Percentiles rank a stretch among this genome's conserved stretches.
phyloP scores from a whole-genome alignment of 2,797 vertebrate genomes.

The Rhodeus uyekii region DNA sequence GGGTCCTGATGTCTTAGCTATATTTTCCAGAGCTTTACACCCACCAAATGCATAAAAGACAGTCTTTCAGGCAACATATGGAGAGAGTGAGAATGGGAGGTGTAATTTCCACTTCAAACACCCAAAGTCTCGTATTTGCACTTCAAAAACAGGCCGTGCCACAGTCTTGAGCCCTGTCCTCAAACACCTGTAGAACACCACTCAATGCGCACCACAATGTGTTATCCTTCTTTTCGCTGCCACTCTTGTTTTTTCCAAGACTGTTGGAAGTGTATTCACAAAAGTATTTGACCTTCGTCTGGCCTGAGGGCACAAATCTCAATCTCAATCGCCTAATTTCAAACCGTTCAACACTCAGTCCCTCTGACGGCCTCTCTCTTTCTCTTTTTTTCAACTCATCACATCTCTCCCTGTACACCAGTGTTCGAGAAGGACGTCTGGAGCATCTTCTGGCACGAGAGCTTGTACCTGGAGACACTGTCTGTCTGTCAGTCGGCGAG shows the following conservation, averaged over 20 bases:
- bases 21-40: background rate
- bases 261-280: background rate
- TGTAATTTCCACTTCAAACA: conserved; percentile 55
- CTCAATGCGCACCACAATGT: background rate
- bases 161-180: background rate
- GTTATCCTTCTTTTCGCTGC: background rate
- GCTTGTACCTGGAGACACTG: conserved; percentile 94
- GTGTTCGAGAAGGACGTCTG: conserved; percentile 87
- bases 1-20: background rate
- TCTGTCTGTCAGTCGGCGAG: conserved; percentile 93
- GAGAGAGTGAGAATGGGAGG: background rate
- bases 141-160: conserved; percentile 37
- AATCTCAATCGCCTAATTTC: conserved; percentile 26
- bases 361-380: background rate
- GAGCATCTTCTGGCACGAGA: conserved; percentile 91
- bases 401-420: conserved; percentile 56
- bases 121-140: conserved; percentile 43
- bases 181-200: background rate
- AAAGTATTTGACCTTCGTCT: background rate
- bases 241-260: background rate
- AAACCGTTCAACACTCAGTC: background rate
- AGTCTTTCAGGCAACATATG: background rate
- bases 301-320: background rate
- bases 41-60: conserved; percentile 13
- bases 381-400: background rate